Percentiles rank a stretch among this genome's conserved stretches.
These are phyloP conservation scores for Sprattus sprattus DNA, from an alignment of 2,113 vertebrate species.

Conservation along the genomic window DNA sequence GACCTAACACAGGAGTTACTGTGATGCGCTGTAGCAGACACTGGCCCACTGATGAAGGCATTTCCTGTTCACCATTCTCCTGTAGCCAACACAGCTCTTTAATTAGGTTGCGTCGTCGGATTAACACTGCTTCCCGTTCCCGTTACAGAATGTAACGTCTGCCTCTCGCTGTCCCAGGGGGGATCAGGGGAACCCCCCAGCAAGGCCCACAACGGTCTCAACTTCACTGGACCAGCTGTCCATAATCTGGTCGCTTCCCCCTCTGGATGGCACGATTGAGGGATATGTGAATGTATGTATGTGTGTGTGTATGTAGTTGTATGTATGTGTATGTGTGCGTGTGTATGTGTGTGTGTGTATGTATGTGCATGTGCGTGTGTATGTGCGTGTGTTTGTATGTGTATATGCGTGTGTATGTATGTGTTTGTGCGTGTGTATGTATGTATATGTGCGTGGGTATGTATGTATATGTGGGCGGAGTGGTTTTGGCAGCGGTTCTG, in stretches of 20 bases:
- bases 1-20: too few relatives aligned
- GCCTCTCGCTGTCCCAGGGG: too few relatives aligned
- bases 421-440: not conserved
- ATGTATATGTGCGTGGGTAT: not conserved
- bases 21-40: too few relatives aligned
- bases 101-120: too few relatives aligned
- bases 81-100: too few relatives aligned
- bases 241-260: not conserved
- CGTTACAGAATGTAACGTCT: too few relatives aligned
- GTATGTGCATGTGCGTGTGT: not conserved
- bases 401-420: not conserved
- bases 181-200: too few relatives aligned
- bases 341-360: not conserved
- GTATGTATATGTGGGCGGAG: not conserved
- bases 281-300: not conserved
- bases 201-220: not conserved
- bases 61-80: too few relatives aligned
- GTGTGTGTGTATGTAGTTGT: not conserved
- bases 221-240: not conserved
- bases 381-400: not conserved
- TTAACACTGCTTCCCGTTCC: too few relatives aligned
- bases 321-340: not conserved
- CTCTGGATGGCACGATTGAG: not conserved
- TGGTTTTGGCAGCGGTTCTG: constrained; percentile 10
- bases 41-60: too few relatives aligned